phyloP scores from a whole-genome alignment of 2,113 vertebrate species.

The Choloepus hoffmanni region DNA sequence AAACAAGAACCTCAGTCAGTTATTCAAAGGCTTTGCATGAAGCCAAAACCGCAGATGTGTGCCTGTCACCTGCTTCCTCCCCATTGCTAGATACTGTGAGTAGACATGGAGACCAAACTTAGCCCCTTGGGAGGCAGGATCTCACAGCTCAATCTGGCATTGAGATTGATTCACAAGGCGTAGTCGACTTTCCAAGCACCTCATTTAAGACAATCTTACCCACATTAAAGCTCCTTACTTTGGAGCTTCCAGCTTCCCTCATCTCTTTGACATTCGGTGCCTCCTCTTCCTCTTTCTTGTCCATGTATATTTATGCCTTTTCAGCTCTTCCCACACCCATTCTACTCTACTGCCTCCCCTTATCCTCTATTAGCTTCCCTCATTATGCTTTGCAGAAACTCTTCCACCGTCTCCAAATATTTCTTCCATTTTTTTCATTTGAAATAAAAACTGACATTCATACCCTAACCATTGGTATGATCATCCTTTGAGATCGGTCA shows the following conservation, averaged over 20 bases:
- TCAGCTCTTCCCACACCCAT: not conserved
- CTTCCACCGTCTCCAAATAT: not conserved
- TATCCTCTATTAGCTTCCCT: not conserved
- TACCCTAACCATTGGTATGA: not conserved
- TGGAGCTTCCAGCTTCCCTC: not conserved
- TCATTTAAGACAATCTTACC: not conserved
- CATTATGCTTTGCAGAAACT: not conserved
- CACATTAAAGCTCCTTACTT: not conserved
- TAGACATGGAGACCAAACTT: not conserved
- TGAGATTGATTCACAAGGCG: not conserved
- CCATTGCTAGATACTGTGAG: not conserved
- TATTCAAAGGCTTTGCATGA: constrained; percentile 43
- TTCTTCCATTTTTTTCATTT: constrained; percentile 10
- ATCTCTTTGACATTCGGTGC: not conserved
- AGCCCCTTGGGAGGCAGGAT: not conserved
- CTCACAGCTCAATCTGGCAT: not conserved
- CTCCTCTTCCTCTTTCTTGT: not conserved
- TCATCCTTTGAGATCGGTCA: not conserved
- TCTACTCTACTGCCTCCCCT: not conserved
- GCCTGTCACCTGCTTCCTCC: not conserved
- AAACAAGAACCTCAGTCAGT: not conserved
- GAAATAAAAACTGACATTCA: constrained; percentile 26
- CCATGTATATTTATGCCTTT: not conserved
- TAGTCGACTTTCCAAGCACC: not conserved
- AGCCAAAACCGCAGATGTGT: not conserved